These are phyloP conservation scores for Cataglyphis rosenhaueri DNA, from an alignment of 2,888 invertebrate genomes.

Conservation along the genomic window DNA sequence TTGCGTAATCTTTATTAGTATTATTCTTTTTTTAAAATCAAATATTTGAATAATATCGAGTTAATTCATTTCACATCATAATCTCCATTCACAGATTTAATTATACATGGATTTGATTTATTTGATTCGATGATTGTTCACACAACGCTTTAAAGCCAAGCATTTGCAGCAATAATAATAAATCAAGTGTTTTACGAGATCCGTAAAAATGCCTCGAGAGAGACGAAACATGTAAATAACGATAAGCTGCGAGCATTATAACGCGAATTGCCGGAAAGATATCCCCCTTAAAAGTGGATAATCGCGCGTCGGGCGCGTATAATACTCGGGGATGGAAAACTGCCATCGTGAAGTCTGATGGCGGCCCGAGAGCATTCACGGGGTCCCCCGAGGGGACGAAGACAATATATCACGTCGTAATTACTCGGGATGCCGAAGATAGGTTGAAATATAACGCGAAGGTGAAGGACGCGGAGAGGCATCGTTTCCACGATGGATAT, in stretches of 20 bases:
- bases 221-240: conserved; percentile 39
- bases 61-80: not conserved
- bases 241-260: conserved; percentile 32
- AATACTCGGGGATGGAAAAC: conserved; percentile 41
- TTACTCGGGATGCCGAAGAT: conserved; percentile 63
- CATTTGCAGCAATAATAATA: conserved; percentile 20
- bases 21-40: too few relatives aligned
- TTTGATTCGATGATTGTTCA: not conserved
- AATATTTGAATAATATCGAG: not conserved
- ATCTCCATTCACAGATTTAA: not conserved
- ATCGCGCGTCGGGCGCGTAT: conserved; percentile 51
- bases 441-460: conserved; percentile 58
- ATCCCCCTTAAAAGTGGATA: conserved; percentile 54
- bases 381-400: conserved; percentile 18
- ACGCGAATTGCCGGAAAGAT: conserved; percentile 38
- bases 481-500: conserved; percentile 11
- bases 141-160: not conserved
- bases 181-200: conserved; percentile 26
- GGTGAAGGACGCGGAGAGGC: conserved; percentile 30
- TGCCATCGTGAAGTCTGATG: conserved; percentile 47
- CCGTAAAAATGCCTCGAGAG: not conserved
- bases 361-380: conserved; percentile 29
- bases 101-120: not conserved
- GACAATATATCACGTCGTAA: conserved; percentile 62
- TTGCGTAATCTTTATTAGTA: not conserved